A percentile compares a stretch with the other conserved stretches of the same genome.
Evolutionary conservation across 2,113 vertebrate genomes (phyloP).

Genomic region (Grammomys dolichurus): DNA sequence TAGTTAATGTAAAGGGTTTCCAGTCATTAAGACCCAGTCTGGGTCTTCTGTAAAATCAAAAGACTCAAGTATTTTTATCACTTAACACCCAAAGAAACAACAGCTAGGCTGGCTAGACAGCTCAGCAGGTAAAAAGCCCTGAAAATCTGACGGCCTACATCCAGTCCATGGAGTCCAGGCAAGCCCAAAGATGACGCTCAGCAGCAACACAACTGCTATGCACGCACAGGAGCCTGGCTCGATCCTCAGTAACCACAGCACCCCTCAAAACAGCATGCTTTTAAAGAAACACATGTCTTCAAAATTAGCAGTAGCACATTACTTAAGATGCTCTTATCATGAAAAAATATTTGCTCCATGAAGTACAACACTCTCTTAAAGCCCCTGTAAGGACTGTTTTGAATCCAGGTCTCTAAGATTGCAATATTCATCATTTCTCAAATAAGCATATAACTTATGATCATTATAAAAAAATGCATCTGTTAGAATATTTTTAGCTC

Average conservation of each 20-base stretch:
- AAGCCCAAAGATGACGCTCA: not conserved
- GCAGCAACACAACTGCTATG: too few relatives aligned
- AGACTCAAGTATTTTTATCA: constrained; percentile 26
- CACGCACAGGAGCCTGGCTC: not conserved
- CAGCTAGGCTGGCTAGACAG: not conserved
- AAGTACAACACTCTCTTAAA: not conserved
- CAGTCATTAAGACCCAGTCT: not conserved
- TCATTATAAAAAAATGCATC: constrained; percentile 10
- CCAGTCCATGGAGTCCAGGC: not conserved
- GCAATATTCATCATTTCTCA: not conserved
- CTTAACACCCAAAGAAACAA: not conserved
- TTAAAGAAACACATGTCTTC: not conserved
- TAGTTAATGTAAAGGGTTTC: constrained; percentile 2
- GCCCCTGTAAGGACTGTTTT: not conserved
- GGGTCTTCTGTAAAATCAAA: constrained; percentile 37
- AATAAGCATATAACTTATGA: not conserved
- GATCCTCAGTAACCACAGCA: not conserved
- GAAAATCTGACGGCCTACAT: not conserved
- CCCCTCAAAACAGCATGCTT: not conserved
- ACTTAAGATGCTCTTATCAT: not conserved
- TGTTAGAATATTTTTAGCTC: not conserved
- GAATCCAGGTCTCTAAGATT: not conserved
- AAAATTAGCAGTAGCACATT: constrained; percentile 7
- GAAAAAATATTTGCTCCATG: not conserved
- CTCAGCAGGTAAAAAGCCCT: not conserved